Percentiles rank a stretch among this genome's conserved stretches.
These are phyloP conservation scores for Argyrosomus japonicus DNA, from an alignment of 2,113 vertebrate species.

Conservation along the genomic window DNA sequence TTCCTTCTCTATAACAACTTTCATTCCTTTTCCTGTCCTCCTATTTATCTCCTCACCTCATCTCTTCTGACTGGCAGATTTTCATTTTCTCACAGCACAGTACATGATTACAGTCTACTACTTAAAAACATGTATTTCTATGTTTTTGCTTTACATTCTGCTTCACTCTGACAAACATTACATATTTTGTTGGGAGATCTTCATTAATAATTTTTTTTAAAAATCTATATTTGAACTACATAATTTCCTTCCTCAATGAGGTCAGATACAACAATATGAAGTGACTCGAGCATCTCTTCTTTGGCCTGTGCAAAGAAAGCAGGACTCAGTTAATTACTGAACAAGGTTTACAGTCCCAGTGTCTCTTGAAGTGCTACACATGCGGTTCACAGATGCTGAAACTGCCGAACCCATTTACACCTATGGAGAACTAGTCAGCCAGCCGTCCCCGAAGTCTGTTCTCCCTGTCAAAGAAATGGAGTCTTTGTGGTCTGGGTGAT, in stretches of 20 bases:
- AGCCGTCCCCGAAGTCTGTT: conserved; percentile 37
- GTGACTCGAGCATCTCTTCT: conserved; percentile 14
- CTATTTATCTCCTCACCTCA: conserved; percentile 29
- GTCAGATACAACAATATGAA: conserved; percentile 12
- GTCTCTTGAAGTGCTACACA: conserved; percentile 55
- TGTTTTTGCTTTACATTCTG: background rate
- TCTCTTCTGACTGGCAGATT: conserved; percentile 24
- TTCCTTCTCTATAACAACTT: conserved; percentile 35
- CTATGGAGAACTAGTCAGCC: conserved; percentile 37
- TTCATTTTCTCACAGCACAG: conserved; percentile 16
- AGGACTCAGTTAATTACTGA: conserved; percentile 51
- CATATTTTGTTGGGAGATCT: background rate
- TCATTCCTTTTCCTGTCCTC: conserved; percentile 30
- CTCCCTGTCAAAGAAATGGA: conserved; percentile 70
- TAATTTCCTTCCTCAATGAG: background rate
- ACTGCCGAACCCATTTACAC: conserved; percentile 33
- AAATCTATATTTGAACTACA: background rate
- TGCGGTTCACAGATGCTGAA: conserved; percentile 30
- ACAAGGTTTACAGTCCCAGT: conserved; percentile 43
- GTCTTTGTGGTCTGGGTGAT: conserved; percentile 61
- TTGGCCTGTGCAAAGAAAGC: conserved; percentile 16
- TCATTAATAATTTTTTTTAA: too few species aligned
- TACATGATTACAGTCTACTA: background rate
- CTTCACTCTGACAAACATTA: background rate
- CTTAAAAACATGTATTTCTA: background rate